Conservation (phyloP, 2,888 invertebrate species). For the Mesopsocus fuscifrons region DNA sequence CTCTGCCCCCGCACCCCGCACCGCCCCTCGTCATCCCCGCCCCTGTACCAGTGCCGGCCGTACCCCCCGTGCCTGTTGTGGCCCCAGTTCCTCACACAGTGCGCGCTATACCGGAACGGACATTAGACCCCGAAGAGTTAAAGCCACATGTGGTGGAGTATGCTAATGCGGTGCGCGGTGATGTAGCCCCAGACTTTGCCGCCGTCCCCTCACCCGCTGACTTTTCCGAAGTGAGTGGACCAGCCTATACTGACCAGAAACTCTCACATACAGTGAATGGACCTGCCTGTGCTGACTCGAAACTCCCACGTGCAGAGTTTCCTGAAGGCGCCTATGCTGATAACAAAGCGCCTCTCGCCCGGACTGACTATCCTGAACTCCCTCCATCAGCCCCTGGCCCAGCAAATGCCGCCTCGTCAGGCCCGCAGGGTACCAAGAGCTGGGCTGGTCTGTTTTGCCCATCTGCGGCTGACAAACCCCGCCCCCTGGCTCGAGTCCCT, state of each 20-base stretch:
- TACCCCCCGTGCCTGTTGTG: background rate
- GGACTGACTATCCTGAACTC: conserved; percentile 5
- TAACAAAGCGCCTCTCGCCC: background rate
- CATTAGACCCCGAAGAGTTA: no score
- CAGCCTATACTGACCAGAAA: background rate
- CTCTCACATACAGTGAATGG: background rate
- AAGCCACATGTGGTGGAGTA: no score
- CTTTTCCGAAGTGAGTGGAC: no score
- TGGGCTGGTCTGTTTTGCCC: conserved; percentile 24
- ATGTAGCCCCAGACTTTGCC: conserved; percentile 19
- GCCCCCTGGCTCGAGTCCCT: conserved; percentile 9
- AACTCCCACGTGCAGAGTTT: conserved; percentile 2
- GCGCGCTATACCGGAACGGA: no score
- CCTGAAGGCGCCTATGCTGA: background rate
- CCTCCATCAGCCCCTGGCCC: conserved; percentile 14
- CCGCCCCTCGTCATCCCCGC: background rate
- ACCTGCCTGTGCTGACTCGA: background rate
- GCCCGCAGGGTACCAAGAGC: conserved; percentile 19
- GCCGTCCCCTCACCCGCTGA: conserved; percentile 23
- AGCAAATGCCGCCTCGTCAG: conserved; percentile 11
- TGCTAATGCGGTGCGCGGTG: no score
- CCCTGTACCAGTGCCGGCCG: background rate
- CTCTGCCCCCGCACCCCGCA: background rate
- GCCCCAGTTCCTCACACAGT: background rate
- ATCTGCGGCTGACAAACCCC: conserved; percentile 6